Conservation (phyloP, 2,888 invertebrate species). For the Spodoptera littoralis region DNA sequence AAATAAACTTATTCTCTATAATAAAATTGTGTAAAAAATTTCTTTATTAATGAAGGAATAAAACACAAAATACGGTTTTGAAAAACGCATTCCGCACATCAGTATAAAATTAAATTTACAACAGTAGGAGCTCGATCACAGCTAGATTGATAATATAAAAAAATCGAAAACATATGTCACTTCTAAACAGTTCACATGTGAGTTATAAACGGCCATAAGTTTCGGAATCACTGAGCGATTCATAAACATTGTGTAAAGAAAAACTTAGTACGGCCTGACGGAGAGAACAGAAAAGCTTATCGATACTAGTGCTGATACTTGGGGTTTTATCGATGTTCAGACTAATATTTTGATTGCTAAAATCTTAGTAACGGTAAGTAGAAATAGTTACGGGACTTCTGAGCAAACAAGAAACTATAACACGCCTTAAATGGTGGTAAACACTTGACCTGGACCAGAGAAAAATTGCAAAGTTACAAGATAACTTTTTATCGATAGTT, state of each 20-base stretch:
- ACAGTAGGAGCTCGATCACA: slow-evolving; percentile 15
- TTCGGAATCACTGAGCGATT: slow-evolving; percentile 19
- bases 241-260: slow-evolving; percentile 1
- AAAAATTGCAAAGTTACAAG: too few relatives aligned
- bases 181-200: slow-evolving; percentile 29
- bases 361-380: too few relatives aligned
- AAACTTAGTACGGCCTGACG: not conserved
- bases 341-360: too few relatives aligned
- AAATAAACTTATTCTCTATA: too few relatives aligned
- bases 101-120: slow-evolving; percentile 20
- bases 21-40: too few relatives aligned
- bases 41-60: not conserved
- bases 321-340: too few relatives aligned
- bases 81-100: not conserved
- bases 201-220: slow-evolving; percentile 21
- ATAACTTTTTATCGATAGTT: too few relatives aligned
- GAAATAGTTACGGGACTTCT: too few relatives aligned
- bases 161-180: slow-evolving; percentile 21
- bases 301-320: not conserved
- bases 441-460: too few relatives aligned
- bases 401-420: too few relatives aligned
- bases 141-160: slow-evolving; percentile 16
- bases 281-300: not conserved
- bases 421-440: too few relatives aligned
- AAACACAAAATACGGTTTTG: slow-evolving; percentile 7